These are phyloP conservation scores for Melanogrammus aeglefinus DNA, from an alignment of 2,797 vertebrate genomes.

Conservation along the genomic window DNA sequence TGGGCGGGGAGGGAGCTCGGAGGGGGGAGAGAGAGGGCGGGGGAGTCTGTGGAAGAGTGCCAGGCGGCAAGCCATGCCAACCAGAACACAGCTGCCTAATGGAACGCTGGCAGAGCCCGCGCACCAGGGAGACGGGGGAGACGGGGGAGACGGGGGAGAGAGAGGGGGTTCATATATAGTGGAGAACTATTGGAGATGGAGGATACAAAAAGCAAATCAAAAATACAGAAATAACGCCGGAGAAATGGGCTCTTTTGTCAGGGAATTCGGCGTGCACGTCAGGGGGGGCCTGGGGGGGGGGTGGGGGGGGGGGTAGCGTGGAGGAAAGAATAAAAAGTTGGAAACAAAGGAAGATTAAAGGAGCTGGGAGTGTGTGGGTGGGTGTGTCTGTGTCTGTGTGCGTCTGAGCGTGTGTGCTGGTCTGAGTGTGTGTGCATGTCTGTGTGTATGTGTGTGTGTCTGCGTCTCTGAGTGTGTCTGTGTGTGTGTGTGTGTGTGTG, in stretches of 20 bases:
- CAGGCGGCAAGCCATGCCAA: slow-evolving; percentile 71
- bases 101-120: slow-evolving; percentile 82
- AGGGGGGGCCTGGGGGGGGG: background rate
- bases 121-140: slow-evolving; percentile 28
- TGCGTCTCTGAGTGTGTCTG: background rate
- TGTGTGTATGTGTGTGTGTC: no score
- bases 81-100: slow-evolving; percentile 91
- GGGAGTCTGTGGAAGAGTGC: slow-evolving; percentile 59
- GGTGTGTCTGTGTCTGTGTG: background rate
- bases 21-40: slow-evolving; percentile 58
- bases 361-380: slow-evolving; percentile 32
- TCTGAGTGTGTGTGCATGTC: no score
- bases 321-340: slow-evolving; percentile 16
- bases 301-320: background rate
- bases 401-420: no score
- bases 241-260: no score
- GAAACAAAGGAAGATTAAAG: slow-evolving; percentile 59
- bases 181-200: no score
- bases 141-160: slow-evolving; percentile 2
- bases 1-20: slow-evolving; percentile 56
- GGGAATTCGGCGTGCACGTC: no score
- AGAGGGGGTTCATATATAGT: no score
- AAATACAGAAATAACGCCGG: no score
- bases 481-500: background rate
- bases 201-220: no score